phyloP scores from a whole-genome alignment of 2,888 invertebrate species.

The Dryomyza anilis region DNA sequence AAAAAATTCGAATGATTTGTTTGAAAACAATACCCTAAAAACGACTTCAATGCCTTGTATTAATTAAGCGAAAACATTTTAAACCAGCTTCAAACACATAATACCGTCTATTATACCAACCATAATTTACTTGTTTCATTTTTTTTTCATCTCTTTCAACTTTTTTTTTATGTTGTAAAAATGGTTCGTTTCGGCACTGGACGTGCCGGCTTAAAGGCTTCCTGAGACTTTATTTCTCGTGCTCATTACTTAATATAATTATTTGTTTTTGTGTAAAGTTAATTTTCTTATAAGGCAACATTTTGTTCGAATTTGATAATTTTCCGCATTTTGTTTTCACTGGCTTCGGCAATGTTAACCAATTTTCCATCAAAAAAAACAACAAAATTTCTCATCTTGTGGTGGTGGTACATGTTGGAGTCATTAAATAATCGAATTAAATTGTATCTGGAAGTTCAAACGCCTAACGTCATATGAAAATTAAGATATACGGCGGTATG shows the following conservation, averaged over 20 bases:
- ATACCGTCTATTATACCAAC: too few relatives aligned
- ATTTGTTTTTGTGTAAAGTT: slow-evolving; percentile 24
- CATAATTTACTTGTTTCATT: too few relatives aligned
- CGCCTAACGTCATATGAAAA: too few relatives aligned
- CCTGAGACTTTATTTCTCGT: slow-evolving; percentile 10
- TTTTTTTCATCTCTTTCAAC: too few relatives aligned
- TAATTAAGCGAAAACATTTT: too few relatives aligned
- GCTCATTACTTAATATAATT: slow-evolving; percentile 4
- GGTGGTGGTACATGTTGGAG: slow-evolving; percentile 31
- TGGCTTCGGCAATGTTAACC: slow-evolving; percentile 41
- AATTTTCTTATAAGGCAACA: slow-evolving; percentile 4
- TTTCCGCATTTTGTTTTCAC: slow-evolving; percentile 35
- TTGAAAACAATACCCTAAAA: too few relatives aligned
- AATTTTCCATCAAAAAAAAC: slow-evolving; percentile 42
- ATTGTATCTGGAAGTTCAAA: too few relatives aligned
- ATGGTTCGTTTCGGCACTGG: slow-evolving; percentile 3
- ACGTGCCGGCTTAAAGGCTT: slow-evolving; percentile 24
- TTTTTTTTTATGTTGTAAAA: neutral
- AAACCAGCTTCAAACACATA: too few relatives aligned
- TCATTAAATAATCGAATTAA: too few relatives aligned
- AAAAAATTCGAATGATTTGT: too few relatives aligned
- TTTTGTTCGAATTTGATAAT: slow-evolving; percentile 15
- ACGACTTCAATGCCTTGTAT: too few relatives aligned
- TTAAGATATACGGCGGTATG: too few relatives aligned
- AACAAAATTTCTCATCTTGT: slow-evolving; percentile 2